Base-by-base conservation (phyloP, 1,140 invertebrate genomes). In the Nebria ingens region DNA sequence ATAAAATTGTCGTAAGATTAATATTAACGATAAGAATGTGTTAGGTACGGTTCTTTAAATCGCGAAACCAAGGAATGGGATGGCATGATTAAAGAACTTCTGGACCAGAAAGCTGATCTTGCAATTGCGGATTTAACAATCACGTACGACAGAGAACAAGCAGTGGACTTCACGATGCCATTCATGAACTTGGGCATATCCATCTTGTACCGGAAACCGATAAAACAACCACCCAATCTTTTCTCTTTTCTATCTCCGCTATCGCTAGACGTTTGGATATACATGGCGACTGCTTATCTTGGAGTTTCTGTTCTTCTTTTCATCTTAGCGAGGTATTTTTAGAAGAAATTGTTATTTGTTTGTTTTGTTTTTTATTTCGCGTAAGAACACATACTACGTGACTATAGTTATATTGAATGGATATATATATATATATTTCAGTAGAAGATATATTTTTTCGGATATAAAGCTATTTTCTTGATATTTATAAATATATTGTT, bases 151-250 rank as follows among this genome's bases (percentile, higher is more conserved):
- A 75, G 90, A 22, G 86, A 89, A 61, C 83, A 90, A 73, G 91
- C 87, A 2, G 91, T 96, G 1, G 92, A 96, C 71, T 97, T 96
- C 68, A 95, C 91, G 6, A 93, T 93, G 81, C 93, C 93, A 0
- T 97, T 94, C 68, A 95, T 95, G 92, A 93, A 94, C 72, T 77
- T 95, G 53, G 92, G 89, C 11, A 91, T 96, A 53, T 92, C 90
- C 20, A 94, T 97, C 68, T 73, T 97, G n/a, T 93, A 93, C 71
- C 80, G 89, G 53, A 92, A 93, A 65, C 91, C 91, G 1, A 84
- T 88, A 54, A 93, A 91, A 65, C 90, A 95, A 68, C 85, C 90
- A 1, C 91, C 91, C 0, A 91, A 92, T 73, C 73, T 96, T 54
- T 93, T 97, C 74, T 93, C 90, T 0, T 97, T 97, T 69, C 75